These are phyloP conservation scores for Cepaea nemoralis DNA, from an alignment of 1,140 invertebrate genomes.

Conservation along the genomic window DNA sequence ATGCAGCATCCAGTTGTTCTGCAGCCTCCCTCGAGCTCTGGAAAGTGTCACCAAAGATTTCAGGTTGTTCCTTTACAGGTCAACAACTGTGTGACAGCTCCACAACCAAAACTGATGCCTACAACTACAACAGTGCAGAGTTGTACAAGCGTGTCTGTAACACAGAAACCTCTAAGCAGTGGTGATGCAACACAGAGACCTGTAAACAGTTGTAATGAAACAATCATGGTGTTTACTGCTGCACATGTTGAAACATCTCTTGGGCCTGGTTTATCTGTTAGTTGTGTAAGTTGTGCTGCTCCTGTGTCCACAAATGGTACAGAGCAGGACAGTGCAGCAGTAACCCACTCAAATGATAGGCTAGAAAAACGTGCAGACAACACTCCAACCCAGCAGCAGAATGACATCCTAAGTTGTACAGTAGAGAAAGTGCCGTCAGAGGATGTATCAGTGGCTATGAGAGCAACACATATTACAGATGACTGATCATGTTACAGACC, in stretches of 20 bases:
- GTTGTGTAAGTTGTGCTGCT: too few relatives aligned
- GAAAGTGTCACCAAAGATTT: background rate
- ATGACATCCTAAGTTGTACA: background rate
- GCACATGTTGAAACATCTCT: conserved; percentile 4
- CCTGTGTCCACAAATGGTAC: background rate
- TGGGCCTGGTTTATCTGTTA: too few relatives aligned
- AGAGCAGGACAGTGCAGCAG: background rate
- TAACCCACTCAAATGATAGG: background rate
- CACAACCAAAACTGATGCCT: background rate
- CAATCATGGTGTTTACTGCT: conserved; percentile 31
- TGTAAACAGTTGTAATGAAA: too few relatives aligned
- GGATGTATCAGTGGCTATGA: background rate
- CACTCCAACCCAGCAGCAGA: background rate
- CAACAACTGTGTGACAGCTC: background rate
- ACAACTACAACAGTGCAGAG: background rate
- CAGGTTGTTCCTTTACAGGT: background rate
- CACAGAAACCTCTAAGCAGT: background rate
- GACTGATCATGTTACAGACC: background rate
- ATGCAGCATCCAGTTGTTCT: background rate
- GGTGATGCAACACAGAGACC: too few relatives aligned
- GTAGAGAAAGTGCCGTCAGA: conserved; percentile 1
- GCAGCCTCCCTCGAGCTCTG: background rate
- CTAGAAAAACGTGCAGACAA: background rate
- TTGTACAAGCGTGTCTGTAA: background rate
- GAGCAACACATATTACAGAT: background rate